Evolutionary conservation across 2,113 vertebrate species (phyloP).

Genomic region (Chrysemys picta): DNA sequence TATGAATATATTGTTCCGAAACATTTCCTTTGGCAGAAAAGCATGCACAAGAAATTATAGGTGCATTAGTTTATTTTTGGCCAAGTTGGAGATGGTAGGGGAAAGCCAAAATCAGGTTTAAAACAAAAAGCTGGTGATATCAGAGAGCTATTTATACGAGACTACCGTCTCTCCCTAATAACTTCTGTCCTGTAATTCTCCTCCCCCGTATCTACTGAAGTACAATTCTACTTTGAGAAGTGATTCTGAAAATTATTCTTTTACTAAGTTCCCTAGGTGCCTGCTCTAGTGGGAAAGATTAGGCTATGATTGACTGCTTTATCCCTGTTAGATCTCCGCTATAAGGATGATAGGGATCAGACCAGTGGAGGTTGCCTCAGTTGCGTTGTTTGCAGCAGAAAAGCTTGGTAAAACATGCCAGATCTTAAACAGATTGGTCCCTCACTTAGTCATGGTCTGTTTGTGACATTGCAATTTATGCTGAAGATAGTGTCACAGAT

Average conservation of each 20-base stretch:
- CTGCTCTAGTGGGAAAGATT: background rate
- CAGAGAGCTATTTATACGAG: background rate
- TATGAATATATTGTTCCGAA: background rate
- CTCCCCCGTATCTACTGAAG: background rate
- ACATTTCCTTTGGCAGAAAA: background rate
- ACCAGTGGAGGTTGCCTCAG: background rate
- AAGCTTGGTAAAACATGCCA: rapidly evolving
- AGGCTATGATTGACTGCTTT: background rate
- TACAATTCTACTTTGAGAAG: background rate
- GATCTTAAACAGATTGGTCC: rapidly evolving
- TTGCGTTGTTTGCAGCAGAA: background rate
- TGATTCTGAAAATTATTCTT: background rate
- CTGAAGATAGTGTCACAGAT: background rate
- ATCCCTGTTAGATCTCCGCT: background rate
- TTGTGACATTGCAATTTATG: background rate
- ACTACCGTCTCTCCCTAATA: background rate
- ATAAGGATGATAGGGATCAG: background rate
- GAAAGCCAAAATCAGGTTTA: background rate
- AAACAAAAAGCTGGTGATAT: background rate
- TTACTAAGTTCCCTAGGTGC: background rate
- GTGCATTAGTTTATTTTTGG: background rate
- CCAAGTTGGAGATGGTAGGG: background rate
- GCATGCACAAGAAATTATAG: rapidly evolving
- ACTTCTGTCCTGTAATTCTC: background rate
- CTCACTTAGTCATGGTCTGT: background rate